These are phyloP conservation scores for Pongo abelii DNA, from an alignment of 2,113 vertebrate species.

Conservation along the genomic window DNA sequence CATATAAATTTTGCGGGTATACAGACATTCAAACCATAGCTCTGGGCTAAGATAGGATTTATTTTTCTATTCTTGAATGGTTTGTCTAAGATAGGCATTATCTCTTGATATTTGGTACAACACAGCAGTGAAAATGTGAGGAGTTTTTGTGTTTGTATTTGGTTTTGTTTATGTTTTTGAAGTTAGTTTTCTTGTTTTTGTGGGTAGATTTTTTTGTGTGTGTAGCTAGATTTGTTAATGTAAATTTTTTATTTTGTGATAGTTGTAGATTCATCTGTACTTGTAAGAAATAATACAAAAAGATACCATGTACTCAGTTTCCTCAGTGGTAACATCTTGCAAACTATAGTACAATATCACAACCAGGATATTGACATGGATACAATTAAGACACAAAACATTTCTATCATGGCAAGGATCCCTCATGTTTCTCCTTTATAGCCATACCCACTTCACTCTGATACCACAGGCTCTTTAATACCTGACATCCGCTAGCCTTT, in stretches of 20 bases:
- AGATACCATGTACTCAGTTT: neutral
- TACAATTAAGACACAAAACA: neutral
- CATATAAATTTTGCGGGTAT: neutral
- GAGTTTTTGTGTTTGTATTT: neutral
- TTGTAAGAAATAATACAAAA: neutral
- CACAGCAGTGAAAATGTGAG: neutral
- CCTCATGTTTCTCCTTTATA: neutral
- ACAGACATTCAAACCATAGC: neutral
- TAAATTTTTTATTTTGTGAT: neutral
- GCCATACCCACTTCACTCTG: neutral
- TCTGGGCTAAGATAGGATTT: neutral
- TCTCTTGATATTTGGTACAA: neutral
- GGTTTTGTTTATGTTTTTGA: neutral
- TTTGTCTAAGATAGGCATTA: neutral
- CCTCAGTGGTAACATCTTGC: neutral
- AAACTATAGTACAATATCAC: neutral
- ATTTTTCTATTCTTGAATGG: neutral
- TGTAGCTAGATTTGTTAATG: neutral
- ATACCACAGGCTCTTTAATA: neutral
- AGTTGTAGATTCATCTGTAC: neutral
- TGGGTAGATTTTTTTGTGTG: neutral
- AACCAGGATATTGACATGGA: neutral
- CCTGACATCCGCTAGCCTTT: neutral
- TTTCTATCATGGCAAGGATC: neutral
- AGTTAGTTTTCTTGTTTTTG: neutral